A percentile compares a stretch with the other conserved stretches of the same genome.
Evolutionary conservation across 1,140 invertebrate genomes (phyloP).

Genomic region (Drosophila subpulchrella): DNA sequence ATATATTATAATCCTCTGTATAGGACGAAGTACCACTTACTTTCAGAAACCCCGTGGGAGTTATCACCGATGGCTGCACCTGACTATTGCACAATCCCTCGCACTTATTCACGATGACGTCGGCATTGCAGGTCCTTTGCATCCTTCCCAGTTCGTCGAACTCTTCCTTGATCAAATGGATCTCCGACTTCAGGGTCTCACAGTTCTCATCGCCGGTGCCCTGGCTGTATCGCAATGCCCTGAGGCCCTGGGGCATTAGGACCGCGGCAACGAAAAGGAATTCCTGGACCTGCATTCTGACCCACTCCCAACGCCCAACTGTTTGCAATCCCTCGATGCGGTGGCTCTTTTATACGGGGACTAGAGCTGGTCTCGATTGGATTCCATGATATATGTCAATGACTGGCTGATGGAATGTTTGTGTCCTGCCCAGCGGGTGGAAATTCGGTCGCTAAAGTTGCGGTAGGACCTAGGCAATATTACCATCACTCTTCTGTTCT

Average conservation of each 20-base stretch:
- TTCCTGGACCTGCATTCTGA: slow-evolving; percentile 68
- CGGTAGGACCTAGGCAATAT: slow-evolving; percentile 53
- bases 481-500: slow-evolving; percentile 17
- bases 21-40: slow-evolving; percentile 84
- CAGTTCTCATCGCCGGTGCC: slow-evolving; percentile 87
- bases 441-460: slow-evolving; percentile 39
- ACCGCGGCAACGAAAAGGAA: slow-evolving; percentile 58
- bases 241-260: slow-evolving; percentile 58
- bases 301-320: slow-evolving; percentile 38
- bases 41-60: slow-evolving; percentile 95
- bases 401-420: slow-evolving; percentile 65
- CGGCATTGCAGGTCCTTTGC: slow-evolving; percentile 93
- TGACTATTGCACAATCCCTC: slow-evolving; percentile 95
- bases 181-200: slow-evolving; percentile 91
- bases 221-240: slow-evolving; percentile 75
- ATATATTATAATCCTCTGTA: neutral
- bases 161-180: slow-evolving; percentile 94
- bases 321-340: slow-evolving; percentile 17
- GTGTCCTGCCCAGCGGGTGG: slow-evolving; percentile 61
- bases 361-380: slow-evolving; percentile 28
- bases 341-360: slow-evolving; percentile 54
- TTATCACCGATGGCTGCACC: slow-evolving; percentile 94
- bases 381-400: slow-evolving; percentile 57
- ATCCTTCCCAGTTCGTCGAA: slow-evolving; percentile 92
- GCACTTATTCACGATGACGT: slow-evolving; percentile 94